Conservation (phyloP, 2,888 invertebrate species). For the Lasioglossum villosulum region DNA sequence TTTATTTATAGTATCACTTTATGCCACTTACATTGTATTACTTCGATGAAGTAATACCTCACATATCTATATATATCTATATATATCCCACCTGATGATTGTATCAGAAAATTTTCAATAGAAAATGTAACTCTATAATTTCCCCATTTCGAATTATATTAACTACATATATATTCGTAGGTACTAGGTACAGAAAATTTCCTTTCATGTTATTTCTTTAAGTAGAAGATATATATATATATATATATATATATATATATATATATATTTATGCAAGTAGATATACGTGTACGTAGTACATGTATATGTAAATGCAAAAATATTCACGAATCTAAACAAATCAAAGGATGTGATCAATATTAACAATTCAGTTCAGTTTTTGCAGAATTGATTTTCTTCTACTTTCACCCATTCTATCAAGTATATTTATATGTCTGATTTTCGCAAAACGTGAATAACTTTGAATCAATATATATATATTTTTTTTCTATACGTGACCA, state of each 20-base stretch:
- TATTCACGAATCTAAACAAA: slow-evolving; percentile 63
- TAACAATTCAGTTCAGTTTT: slow-evolving; percentile 74
- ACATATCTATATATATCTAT: slow-evolving; percentile 36
- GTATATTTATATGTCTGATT: slow-evolving; percentile 35
- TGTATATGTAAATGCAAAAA: slow-evolving; percentile 15
- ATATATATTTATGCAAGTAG: slow-evolving; percentile 65
- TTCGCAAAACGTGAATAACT: slow-evolving; percentile 38
- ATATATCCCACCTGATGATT: slow-evolving; percentile 67
- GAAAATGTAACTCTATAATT: slow-evolving; percentile 74
- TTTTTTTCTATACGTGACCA: slow-evolving; percentile 69
- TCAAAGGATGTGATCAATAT: slow-evolving; percentile 65
- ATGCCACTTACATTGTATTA: slow-evolving; percentile 68
- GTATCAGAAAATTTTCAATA: slow-evolving; percentile 72
- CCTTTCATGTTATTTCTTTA: slow-evolving; percentile 49
- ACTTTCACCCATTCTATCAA: slow-evolving; percentile 31
- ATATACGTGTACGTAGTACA: slow-evolving; percentile 45
- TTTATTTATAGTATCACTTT: slow-evolving; percentile 70
- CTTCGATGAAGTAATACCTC: slow-evolving; percentile 68
- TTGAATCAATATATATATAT: slow-evolving; percentile 39
- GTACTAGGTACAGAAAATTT: slow-evolving; percentile 63
- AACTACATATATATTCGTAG: slow-evolving; percentile 51
- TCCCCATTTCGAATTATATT: slow-evolving; percentile 55
- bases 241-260: slow-evolving; percentile 52
- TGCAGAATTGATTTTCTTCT: slow-evolving; percentile 51
- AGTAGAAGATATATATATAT: slow-evolving; percentile 63